Percentiles rank a stretch among this genome's conserved stretches.
Conservation (phyloP, 2,888 invertebrate species). For the Protonemura montana region DNA sequence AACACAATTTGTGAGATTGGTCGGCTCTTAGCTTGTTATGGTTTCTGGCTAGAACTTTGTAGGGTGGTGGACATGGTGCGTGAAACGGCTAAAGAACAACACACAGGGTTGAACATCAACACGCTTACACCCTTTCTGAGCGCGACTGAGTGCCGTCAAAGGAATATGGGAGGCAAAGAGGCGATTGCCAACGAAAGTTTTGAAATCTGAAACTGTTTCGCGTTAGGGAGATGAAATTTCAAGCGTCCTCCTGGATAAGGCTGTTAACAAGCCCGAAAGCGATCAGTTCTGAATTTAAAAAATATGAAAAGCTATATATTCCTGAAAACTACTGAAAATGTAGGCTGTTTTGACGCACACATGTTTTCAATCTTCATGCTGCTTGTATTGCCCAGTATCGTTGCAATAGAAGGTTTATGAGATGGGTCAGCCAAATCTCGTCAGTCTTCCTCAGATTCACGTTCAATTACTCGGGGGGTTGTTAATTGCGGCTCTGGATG, state of each 20-base stretch:
- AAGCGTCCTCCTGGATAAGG: not conserved
- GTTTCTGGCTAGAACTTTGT: not conserved
- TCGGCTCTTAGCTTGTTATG: not conserved
- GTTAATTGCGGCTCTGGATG: not conserved
- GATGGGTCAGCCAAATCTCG: not conserved
- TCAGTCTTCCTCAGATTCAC: not conserved
- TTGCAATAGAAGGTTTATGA: not conserved
- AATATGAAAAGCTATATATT: not conserved
- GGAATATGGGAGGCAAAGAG: not conserved
- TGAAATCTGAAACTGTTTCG: not conserved
- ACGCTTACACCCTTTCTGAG: not conserved
- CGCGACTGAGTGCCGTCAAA: not conserved
- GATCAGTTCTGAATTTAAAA: not conserved
- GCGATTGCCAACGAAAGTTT: not conserved
- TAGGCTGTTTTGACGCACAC: not conserved
- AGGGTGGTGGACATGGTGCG: not conserved
- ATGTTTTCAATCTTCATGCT: not conserved
- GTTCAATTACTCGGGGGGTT: not conserved
- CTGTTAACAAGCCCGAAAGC: not conserved
- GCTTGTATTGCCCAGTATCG: not conserved
- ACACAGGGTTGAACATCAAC: not conserved
- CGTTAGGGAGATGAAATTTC: not conserved
- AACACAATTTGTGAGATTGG: not conserved
- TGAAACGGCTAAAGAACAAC: constrained; percentile 12
- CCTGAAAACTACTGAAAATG: not conserved